Base-by-base conservation (phyloP, 1,140 invertebrate species). In the Arion vulgaris region DNA sequence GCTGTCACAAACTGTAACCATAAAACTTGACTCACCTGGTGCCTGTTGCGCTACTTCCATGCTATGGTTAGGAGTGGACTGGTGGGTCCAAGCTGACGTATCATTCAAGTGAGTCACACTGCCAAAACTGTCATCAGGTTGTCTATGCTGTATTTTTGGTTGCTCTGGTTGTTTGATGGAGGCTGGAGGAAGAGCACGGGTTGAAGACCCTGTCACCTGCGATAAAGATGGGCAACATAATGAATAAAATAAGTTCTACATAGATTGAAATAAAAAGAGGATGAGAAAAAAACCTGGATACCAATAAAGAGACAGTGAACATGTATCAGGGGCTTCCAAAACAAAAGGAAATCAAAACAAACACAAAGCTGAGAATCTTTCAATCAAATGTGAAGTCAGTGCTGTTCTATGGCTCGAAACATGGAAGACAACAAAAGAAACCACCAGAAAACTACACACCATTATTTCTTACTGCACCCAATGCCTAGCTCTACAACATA, bases 101-200 rank as follows among this genome's bases (percentile, higher is more conserved):
- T 87, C 87, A 72, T 89, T 89, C 41, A 87, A 62, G 69, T 84
- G 86, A 53, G 89, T 89, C 9, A 89, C 86, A 39, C 87, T 89
- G 45, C 86, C 85, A 74, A 90, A 84, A 62, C 87, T 91, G 51
- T 88, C 76, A 36, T 38, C 53, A 86, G 5, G 78, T 86, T 36
- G 85, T 85, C 39, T 83, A 71, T 32, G 77, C 4, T n/a, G n/a
- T n/a, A 51, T 4, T 36, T 75, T 28, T 78, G 53, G n/a, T 38
- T 28, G 53, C 23, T 34, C 34, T 32, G 53, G 53, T 17, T 66
- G 57, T 13, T 78, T 78, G 74, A 36, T 53, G 39, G 53, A 74
- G 45, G 66, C 75, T 72, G 84, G 41, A 26, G 82, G 84, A 23
- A 78, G 38, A 51, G 76, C 38, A 36, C 57, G 28, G 19, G 34